Base-by-base conservation (phyloP, 2,113 vertebrate species). In the Neotoma lepida region DNA sequence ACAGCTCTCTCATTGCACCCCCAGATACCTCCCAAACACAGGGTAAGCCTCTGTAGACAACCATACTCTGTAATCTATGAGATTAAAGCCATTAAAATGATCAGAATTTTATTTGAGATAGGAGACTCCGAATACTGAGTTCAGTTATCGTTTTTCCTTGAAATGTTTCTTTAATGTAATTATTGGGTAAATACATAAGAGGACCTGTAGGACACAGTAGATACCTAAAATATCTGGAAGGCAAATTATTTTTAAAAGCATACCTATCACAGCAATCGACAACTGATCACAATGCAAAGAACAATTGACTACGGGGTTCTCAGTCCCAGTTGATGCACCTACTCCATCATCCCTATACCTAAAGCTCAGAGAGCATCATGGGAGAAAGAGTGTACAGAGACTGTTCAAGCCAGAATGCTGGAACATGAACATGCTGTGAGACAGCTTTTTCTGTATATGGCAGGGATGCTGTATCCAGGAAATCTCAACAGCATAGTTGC, bases 11-110 rank as follows among this genome's bases (percentile, higher is more conserved):
- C 17, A 70, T 0, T 39, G 22, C 0, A 49, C 28, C n/a, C 14
- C 24, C 41, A 49, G 6, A 7, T 17, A 5, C 2, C 0, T 1
- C 3, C 15, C 2, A 15, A 68, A 20, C 13, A 35, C 94, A 58
- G 6, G 3, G 4, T 77, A 91, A 35, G 22, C 30, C 18, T 94
- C 13, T 76, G 12, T 77, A 88, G 14, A 20, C 87, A 9, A 94
- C 18, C 64, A 51, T 14, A 88, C 2, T 89, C 46, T 91, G 1
- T 66, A 64, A 90, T 90, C 4, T 18, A 9, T 44, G 44, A 84
- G 28, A 49, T 96, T 70, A 78, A 86, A 90, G 13, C n/a, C 5
- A 92, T 24, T 15, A 64, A 95, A 93, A 90, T 46, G 17, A 84
- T 61, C 12, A 82, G 3, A 86, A 61, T 17, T 86, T 87, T 41